A percentile compares a stretch with the other conserved stretches of the same genome.
phyloP scores from a whole-genome alignment of 37 sponge, comb jelly and placozoan genomes.

The Bolinopsis microptera region DNA sequence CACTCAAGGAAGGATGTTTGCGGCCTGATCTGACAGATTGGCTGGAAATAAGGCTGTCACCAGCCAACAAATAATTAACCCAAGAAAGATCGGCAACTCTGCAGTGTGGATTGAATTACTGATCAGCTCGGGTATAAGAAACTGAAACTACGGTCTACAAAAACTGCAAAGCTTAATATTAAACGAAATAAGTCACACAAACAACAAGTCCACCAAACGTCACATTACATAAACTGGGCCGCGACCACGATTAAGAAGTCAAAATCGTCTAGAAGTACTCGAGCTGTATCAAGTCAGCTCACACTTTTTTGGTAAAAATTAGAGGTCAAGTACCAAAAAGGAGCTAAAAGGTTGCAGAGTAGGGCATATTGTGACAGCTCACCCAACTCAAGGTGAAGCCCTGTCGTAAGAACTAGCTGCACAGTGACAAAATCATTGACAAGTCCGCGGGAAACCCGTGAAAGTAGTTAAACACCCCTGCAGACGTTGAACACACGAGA shows the following conservation, averaged over 20 bases:
- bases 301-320: background rate
- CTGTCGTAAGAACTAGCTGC: background rate
- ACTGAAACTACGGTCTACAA: too few relatives aligned
- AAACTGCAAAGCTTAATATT: too few relatives aligned
- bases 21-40: background rate
- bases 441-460: background rate
- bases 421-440: background rate
- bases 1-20: background rate
- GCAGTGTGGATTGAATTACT: too few relatives aligned
- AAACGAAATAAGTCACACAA: too few relatives aligned
- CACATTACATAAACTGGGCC: too few relatives aligned
- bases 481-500: background rate
- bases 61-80: background rate
- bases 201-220: too few relatives aligned
- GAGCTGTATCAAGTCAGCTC: background rate
- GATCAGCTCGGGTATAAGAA: too few relatives aligned
- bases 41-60: background rate
- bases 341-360: background rate
- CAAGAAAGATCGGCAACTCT: too few relatives aligned
- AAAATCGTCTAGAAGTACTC: background rate
- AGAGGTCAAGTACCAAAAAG: background rate
- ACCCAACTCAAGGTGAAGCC: background rate
- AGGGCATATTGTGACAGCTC: background rate
- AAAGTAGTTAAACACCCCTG: background rate
- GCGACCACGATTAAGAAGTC: background rate